Conservation (phyloP, 2,797 vertebrate species). For the Podarcis lilfordi region DNA sequence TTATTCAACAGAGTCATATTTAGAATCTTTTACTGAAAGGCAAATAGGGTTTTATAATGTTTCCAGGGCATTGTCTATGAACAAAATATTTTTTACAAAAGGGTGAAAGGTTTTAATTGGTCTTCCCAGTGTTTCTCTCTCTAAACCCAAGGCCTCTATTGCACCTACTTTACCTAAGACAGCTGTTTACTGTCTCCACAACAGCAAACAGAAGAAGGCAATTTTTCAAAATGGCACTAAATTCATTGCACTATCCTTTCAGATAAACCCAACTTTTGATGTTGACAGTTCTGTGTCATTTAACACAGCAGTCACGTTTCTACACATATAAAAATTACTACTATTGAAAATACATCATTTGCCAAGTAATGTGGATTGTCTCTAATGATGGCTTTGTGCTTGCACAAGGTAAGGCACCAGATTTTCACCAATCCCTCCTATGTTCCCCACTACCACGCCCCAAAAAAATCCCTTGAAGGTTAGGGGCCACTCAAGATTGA, state of each 20-base stretch:
- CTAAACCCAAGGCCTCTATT: not conserved
- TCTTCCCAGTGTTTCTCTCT: not conserved
- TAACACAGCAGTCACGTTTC: not conserved
- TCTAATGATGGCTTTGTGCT: too few relatives aligned
- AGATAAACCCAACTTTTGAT: not conserved
- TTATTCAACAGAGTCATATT: not conserved
- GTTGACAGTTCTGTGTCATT: not conserved
- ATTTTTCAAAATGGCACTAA: not conserved
- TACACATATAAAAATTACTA: not conserved
- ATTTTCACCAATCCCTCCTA: too few relatives aligned
- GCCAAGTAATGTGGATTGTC: too few relatives aligned
- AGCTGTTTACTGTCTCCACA: not conserved
- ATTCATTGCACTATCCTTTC: not conserved
- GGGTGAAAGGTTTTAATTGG: constrained; percentile 5
- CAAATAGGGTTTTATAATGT: not conserved
- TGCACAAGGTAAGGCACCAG: too few relatives aligned
- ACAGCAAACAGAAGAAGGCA: not conserved
- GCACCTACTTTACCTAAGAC: not conserved
- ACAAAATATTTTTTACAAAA: not conserved
- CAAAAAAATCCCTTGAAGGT: too few relatives aligned
- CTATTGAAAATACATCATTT: not conserved
- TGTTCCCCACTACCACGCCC: too few relatives aligned
- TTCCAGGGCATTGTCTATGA: not conserved
- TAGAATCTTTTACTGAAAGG: constrained; percentile 11
- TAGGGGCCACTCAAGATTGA: too few relatives aligned